A percentile compares a stretch with the other conserved stretches of the same genome.
Evolutionary conservation across 2,797 vertebrate genomes (phyloP).

Genomic region (Anguilla marmorata): DNA sequence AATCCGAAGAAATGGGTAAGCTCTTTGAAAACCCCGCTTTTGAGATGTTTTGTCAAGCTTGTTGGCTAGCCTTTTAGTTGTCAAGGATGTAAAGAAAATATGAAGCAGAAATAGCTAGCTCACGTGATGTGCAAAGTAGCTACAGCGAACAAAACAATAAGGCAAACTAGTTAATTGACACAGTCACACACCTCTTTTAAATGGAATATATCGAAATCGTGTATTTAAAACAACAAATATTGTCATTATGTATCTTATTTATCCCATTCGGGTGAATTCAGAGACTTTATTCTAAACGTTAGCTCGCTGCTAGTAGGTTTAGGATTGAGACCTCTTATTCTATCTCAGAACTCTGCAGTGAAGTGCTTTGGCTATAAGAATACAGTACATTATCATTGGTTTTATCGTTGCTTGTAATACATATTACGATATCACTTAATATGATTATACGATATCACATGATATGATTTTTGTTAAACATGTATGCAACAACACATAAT

Average conservation of each 20-base stretch:
- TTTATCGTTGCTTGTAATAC: neutral
- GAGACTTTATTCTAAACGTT: neutral
- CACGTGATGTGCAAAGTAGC: neutral
- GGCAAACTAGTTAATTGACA: neutral
- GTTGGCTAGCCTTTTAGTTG: neutral
- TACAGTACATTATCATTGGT: neutral
- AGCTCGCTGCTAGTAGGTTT: neutral
- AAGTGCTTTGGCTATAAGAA: neutral
- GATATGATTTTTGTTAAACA: neutral
- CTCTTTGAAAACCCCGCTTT: conserved; percentile 15
- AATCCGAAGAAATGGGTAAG: conserved; percentile 37
- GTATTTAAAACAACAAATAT: neutral
- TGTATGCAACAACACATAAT: neutral
- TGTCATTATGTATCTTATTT: neutral
- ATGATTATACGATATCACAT: neutral
- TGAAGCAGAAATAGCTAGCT: neutral
- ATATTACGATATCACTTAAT: neutral
- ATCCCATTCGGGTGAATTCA: neutral
- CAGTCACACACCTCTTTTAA: neutral
- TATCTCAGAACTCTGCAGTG: neutral
- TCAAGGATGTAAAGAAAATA: conserved; percentile 13
- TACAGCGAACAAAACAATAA: neutral
- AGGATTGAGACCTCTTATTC: neutral
- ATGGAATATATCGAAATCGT: neutral
- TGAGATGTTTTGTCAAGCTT: neutral